Evolutionary conservation across 2,888 invertebrate genomes (phyloP).

Genomic region (Diarsia rubi): DNA sequence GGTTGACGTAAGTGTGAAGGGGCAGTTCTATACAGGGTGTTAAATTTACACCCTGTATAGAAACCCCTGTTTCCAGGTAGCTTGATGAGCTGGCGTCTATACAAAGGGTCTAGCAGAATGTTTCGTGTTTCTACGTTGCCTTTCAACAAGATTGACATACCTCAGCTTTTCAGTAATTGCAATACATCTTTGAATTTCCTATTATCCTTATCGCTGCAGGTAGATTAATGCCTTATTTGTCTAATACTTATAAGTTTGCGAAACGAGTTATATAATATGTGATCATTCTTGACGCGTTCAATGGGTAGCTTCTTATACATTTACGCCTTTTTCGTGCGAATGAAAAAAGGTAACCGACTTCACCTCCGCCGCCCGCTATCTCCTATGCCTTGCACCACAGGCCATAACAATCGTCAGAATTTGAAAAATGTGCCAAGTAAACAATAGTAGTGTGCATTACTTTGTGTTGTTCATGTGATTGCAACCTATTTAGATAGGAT

Average conservation of each 20-base stretch:
- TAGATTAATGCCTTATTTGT: background rate
- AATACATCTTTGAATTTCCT: background rate
- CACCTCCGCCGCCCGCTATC: background rate
- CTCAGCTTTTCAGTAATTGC: background rate
- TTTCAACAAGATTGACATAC: background rate
- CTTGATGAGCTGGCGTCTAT: too few species aligned
- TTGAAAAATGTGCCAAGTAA: conserved; percentile 10
- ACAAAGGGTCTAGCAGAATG: background rate
- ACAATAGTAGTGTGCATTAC: conserved; percentile 6
- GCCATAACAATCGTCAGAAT: background rate
- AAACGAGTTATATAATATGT: background rate
- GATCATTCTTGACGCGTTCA: background rate
- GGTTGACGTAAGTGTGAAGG: too few species aligned
- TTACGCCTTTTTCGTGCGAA: background rate
- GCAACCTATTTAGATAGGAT: conserved; percentile 30
- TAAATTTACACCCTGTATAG: too few species aligned
- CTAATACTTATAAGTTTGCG: background rate
- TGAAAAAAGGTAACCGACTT: background rate
- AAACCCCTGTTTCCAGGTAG: too few species aligned
- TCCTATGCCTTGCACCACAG: background rate
- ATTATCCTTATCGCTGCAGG: background rate
- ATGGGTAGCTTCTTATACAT: background rate
- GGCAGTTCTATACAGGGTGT: too few species aligned
- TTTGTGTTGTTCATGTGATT: conserved; percentile 6
- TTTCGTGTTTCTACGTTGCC: background rate